phyloP scores from a whole-genome alignment of 1,140 invertebrate genomes.

The Scaptodrosophila lebanonensis region DNA sequence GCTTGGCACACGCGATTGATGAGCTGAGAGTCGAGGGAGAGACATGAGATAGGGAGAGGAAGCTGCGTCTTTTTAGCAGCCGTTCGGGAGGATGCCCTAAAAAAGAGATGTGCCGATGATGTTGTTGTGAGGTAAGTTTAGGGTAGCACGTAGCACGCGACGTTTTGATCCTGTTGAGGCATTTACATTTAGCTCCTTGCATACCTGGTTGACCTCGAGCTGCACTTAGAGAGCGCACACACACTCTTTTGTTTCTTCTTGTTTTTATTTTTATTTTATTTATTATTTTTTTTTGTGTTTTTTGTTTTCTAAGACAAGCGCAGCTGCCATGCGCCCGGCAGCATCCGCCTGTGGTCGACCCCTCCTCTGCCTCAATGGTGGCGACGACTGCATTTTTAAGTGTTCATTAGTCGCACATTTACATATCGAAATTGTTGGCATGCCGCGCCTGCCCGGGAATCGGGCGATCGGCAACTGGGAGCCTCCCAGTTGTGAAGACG shows the following conservation, averaged over 20 bases:
- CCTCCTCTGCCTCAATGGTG: not conserved
- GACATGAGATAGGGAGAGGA: conserved; percentile 50
- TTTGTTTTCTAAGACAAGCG: conserved; percentile 27
- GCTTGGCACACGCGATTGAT: conserved; percentile 26
- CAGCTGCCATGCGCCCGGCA: conserved; percentile 53
- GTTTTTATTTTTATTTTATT: conserved; percentile 23
- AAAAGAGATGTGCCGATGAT: no score
- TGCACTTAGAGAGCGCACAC: conserved; percentile 47
- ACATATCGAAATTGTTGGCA: conserved; percentile 71
- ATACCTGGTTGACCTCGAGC: conserved; percentile 38
- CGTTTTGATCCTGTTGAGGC: conserved; percentile 31
- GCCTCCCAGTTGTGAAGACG: not conserved
- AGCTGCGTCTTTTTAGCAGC: conserved; percentile 44
- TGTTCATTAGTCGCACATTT: conserved; percentile 76
- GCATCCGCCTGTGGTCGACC: conserved; percentile 27
- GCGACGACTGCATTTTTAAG: conserved; percentile 58
- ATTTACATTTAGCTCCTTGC: conserved; percentile 22
- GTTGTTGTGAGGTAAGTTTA: conserved; percentile 23
- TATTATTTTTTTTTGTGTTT: conserved; percentile 24
- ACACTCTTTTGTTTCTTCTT: conserved; percentile 23
- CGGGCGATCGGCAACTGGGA: not conserved
- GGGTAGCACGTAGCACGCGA: conserved; percentile 56
- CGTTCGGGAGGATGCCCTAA: conserved; percentile 49
- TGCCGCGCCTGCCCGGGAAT: conserved; percentile 15
- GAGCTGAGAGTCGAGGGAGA: conserved; percentile 33